Base-by-base conservation (phyloP, 2,888 invertebrate genomes). In the Eristalis arbustorum region DNA sequence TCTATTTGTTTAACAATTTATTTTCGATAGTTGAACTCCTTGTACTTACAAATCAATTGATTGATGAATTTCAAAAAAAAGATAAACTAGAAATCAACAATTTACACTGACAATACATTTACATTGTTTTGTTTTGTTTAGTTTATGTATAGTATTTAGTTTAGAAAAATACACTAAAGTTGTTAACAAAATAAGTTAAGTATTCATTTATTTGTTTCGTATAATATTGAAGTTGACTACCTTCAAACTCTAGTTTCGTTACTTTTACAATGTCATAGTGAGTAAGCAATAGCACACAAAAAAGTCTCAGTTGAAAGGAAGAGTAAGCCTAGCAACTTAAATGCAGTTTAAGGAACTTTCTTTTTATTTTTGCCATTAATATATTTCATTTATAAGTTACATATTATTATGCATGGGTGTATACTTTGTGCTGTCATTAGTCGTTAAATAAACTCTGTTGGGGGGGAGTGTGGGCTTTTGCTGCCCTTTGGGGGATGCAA, bases 151-250 rank as follows among this genome's bases (percentile, higher is more conserved):
- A 76, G 34, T 59, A 63, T 42, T 66, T 80, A 80, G 73, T 74
- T 73, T 85, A 81, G 85, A 85, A 85, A 85, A 85, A 85, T 85
- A 85, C 85, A 81, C 62, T 81, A 80, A 77, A 23, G 75, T 77
- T 67, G 56, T 61, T 57, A 82, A 85, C 69, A 74, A 71, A 81
- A 78, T 73, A 78, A 77, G 73, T 72, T 62, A 49, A 62, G 57
- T 76, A 68, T 61, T 42, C 31, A 28, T 49, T 64, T 64, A 22
- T 63, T 57, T 64, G 59, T 61, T 79, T 79, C 79, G 73, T 72
- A 84, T 74, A 66, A 34, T 72, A 64, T 49, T 73, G 42, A 81
- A 81, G 79, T 73, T 76, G 14, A 63, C 64, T 78, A 72, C 72
- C 66, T 78, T 78, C 72, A 72, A 49, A 67, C 63, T 68, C 56